phyloP scores from a whole-genome alignment of 53 echinoderm and acorn worm genomes.

The Zoroaster sp. region DNA sequence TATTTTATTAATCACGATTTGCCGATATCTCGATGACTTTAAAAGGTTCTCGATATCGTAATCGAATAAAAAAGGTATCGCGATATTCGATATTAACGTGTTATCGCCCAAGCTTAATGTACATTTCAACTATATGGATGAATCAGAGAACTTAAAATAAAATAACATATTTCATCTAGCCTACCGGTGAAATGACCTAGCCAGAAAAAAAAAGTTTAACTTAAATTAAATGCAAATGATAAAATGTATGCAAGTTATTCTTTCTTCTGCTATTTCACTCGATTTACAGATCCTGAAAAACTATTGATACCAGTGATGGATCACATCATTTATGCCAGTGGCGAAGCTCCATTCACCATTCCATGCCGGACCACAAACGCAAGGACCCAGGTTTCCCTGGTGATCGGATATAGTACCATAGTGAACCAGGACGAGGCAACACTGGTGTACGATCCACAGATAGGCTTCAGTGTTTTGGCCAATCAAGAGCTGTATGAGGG shows the following conservation, averaged over 20 bases:
- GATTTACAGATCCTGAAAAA: slow-evolving; percentile 46
- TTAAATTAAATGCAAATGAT: too few relatives aligned
- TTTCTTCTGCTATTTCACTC: too few relatives aligned
- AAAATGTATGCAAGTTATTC: background rate
- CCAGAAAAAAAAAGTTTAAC: too few relatives aligned
- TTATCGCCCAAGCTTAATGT: background rate
- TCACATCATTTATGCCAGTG: slow-evolving; percentile 15
- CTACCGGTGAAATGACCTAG: background rate
- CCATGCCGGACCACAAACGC: slow-evolving; percentile 73
- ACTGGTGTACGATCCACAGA: slow-evolving; percentile 17
- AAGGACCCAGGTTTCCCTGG: slow-evolving; percentile 2
- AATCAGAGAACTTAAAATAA: background rate
- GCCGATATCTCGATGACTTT: too few relatives aligned
- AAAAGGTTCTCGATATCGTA: too few relatives aligned
- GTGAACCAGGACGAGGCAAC: background rate
- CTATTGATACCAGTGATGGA: slow-evolving; percentile 38
- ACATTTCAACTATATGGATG: background rate
- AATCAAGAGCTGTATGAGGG: slow-evolving; percentile 45
- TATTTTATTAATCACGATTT: too few relatives aligned
- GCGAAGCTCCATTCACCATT: slow-evolving; percentile 44
- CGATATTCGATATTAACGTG: too few relatives aligned
- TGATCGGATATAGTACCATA: background rate
- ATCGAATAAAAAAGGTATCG: too few relatives aligned
- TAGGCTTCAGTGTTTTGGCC: slow-evolving; percentile 41
- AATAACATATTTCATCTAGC: background rate